phyloP scores from a whole-genome alignment of 2,888 invertebrate species.

The Sinopyrophorus schimmeli region DNA sequence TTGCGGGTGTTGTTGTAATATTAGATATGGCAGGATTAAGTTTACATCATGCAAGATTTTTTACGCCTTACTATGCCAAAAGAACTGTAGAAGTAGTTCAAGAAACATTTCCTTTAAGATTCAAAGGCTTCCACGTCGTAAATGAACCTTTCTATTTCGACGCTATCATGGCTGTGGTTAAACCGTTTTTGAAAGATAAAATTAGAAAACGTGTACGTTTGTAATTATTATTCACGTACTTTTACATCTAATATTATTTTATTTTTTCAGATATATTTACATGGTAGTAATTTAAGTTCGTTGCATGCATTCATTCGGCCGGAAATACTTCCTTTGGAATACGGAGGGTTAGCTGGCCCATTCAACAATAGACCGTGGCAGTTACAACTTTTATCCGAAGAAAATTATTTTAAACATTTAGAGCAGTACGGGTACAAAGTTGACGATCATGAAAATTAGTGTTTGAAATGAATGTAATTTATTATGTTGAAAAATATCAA shows the following conservation, averaged over 20 bases:
- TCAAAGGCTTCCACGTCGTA: slow-evolving; percentile 57
- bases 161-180: slow-evolving; percentile 69
- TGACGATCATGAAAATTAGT: slow-evolving; percentile 37
- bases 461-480: too few species aligned
- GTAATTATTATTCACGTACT: neutral
- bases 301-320: slow-evolving; percentile 60
- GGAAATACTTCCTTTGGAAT: slow-evolving; percentile 59
- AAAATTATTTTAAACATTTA: slow-evolving; percentile 52
- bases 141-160: slow-evolving; percentile 58
- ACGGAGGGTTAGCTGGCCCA: slow-evolving; percentile 61
- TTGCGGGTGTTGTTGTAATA: slow-evolving; percentile 60
- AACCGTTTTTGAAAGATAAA: slow-evolving; percentile 80
- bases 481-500: too few species aligned
- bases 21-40: slow-evolving; percentile 56
- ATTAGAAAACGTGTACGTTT: slow-evolving; percentile 71
- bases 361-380: slow-evolving; percentile 55
- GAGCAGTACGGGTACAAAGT: slow-evolving; percentile 49
- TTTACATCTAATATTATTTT: slow-evolving; percentile 2
- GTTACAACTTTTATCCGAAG: slow-evolving; percentile 49
- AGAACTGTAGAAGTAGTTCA: slow-evolving; percentile 57
- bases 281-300: slow-evolving; percentile 59
- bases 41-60: slow-evolving; percentile 57
- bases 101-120: slow-evolving; percentile 57
- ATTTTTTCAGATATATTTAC: slow-evolving; percentile 57
- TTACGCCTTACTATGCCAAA: slow-evolving; percentile 57